A percentile compares a stretch with the other conserved stretches of the same genome.
Evolutionary conservation across 2,797 vertebrate species (phyloP).

Genomic region (Prionace glauca): DNA sequence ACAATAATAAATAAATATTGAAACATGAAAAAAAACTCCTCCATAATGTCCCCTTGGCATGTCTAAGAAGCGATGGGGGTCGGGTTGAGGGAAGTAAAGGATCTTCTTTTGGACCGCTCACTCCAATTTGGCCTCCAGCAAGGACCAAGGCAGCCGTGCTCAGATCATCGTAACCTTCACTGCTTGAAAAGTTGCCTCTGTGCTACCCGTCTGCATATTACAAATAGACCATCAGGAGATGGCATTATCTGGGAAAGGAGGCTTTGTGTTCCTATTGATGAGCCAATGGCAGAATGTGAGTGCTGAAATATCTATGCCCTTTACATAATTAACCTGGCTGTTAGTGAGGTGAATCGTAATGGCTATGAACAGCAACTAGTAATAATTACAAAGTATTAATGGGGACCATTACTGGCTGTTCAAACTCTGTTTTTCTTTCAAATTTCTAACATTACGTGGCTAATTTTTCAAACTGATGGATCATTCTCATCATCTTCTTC

Average conservation of each 20-base stretch:
- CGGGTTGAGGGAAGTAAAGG: background rate
- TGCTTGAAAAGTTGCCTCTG: background rate
- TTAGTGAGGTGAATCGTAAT: slow-evolving; percentile 55
- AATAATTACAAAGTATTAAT: background rate
- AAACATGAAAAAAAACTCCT: too few relatives aligned
- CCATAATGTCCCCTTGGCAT: background rate
- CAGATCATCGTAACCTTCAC: background rate
- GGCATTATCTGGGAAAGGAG: background rate
- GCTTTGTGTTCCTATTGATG: background rate
- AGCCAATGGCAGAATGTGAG: background rate
- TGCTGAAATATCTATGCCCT: slow-evolving; percentile 44
- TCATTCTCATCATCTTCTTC: background rate
- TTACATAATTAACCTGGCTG: slow-evolving; percentile 53
- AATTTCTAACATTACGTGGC: background rate
- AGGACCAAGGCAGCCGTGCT: background rate
- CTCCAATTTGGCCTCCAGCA: background rate
- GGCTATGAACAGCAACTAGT: slow-evolving; percentile 41
- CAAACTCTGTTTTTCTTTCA: background rate
- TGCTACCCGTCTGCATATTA: background rate
- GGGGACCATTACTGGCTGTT: background rate
- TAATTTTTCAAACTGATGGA: slow-evolving; percentile 16
- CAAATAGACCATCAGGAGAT: slow-evolving; percentile 25
- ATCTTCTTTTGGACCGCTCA: background rate
- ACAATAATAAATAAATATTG: too few relatives aligned
- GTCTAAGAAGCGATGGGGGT: background rate